Conservation (phyloP, 2,113 vertebrate species). For the Misgurnus anguillicaudatus region DNA sequence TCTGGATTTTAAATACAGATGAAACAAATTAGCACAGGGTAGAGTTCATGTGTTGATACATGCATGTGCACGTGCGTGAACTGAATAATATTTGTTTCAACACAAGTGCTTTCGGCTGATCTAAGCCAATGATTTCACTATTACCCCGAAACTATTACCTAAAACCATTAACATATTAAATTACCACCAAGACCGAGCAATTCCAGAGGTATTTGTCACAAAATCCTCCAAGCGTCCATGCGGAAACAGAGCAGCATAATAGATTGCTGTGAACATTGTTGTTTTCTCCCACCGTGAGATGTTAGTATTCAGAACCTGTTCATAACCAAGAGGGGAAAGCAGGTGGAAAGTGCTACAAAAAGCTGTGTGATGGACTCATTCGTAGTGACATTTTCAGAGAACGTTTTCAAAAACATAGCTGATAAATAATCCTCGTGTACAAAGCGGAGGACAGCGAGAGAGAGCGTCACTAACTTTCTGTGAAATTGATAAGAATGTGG, state of each 20-base stretch:
- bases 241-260: not conserved
- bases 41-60: constrained; percentile 18
- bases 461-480: constrained; percentile 20
- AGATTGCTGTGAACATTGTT: not conserved
- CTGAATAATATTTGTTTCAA: not conserved
- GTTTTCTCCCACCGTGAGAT: not conserved
- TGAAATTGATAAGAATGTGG: constrained; percentile 20
- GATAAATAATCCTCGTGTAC: constrained; percentile 14
- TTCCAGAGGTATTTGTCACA: not conserved
- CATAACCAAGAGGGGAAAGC: not conserved
- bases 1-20: constrained; percentile 71
- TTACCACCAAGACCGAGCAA: not conserved
- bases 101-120: not conserved
- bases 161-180: constrained; percentile 28
- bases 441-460: constrained; percentile 6
- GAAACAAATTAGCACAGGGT: constrained; percentile 46
- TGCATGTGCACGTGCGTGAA: not conserved
- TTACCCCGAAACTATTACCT: not conserved
- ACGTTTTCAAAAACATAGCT: not conserved
- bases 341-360: constrained; percentile 22
- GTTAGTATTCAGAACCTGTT: constrained; percentile 21
- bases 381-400: constrained; percentile 11
- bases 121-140: constrained; percentile 1
- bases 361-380: not conserved
- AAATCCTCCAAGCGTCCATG: not conserved